phyloP scores from a whole-genome alignment of 2,113 vertebrate genomes.

The Coptodon rendalli region DNA sequence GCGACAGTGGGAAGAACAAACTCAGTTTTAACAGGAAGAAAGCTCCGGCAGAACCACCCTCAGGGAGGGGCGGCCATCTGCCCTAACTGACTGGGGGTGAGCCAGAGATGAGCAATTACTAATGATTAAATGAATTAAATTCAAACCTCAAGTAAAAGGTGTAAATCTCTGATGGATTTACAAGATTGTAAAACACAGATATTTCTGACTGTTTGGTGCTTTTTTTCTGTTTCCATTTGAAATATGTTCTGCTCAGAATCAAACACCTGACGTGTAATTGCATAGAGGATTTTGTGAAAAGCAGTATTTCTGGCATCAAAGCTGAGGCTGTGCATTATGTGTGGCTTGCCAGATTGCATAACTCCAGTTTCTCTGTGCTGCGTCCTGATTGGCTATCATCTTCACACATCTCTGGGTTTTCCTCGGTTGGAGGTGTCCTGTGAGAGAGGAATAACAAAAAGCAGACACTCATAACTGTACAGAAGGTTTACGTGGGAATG shows the following conservation, averaged over 20 bases:
- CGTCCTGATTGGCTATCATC: neutral
- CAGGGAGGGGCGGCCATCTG: no score
- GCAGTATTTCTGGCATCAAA: neutral
- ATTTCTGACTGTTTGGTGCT: neutral
- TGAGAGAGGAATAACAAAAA: neutral
- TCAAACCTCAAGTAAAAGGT: neutral
- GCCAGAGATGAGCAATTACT: no score
- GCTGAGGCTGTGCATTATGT: neutral
- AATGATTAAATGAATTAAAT: no score
- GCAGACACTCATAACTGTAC: neutral
- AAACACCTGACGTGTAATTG: neutral
- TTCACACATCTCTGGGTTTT: conserved; percentile 4
- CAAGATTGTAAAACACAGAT: neutral
- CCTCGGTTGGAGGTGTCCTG: conserved; percentile 26
- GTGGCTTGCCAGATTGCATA: conserved; percentile 14
- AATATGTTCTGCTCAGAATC: neutral
- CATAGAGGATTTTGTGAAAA: neutral
- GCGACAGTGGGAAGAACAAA: no score
- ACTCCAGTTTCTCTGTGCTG: conserved; percentile 43
- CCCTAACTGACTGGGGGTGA: no score
- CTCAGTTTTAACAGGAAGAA: no score
- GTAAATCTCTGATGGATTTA: neutral
- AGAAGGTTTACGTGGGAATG: neutral
- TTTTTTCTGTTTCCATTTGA: neutral
- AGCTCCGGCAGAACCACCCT: no score